Base-by-base conservation (phyloP, 2,113 vertebrate genomes). In the Grallaria varia region DNA sequence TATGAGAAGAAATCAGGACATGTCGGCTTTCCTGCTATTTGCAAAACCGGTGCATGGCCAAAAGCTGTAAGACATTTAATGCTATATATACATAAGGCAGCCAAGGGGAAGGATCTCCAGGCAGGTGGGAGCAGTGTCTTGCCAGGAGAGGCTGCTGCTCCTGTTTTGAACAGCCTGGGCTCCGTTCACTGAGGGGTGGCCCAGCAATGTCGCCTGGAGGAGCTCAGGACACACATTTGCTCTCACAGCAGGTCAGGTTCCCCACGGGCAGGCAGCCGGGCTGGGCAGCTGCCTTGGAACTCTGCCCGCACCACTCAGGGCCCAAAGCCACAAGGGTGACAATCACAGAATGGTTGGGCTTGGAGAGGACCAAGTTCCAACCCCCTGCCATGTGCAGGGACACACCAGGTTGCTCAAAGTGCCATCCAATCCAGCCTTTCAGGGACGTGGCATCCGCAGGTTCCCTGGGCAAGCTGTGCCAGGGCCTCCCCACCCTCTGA, bases 181-280 rank as follows among this genome's bases (percentile, higher is more conserved):
- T 45, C 72, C 27, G 12, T 27, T 56, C 5, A 0, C 69, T 63
- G 69, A 44, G 22, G 18, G 14, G 22, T 39, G 33, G 27, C 68
- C 27, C 12, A 4, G 59, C 52, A n/a, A 0, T 22, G 19, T 74
- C 39, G 42, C 39, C 45, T 47, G 55, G 42, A 86, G n/a, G 15
- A 77, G 68, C 42, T 80, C 66, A 73, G 28, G 52, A 58, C 31
- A 27, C 5, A 2, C 23, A 10, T 47, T 59, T 71, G 35, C 11
- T 77, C 11, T 74, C 1, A 0, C 23, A 44, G 67, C 37, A 58
- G 40, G 30, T 56, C 53, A 25, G 5, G 33, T 47, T 82, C 8
- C 25, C 35, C 21, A 2, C 12, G 17, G 19, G 31, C 5, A 33
- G 33, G 28, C 28, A 90, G 30, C 35, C 0, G 0, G 35, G 11